A percentile compares a stretch with the other conserved stretches of the same genome.
These are phyloP conservation scores for Callaeas wilsoni DNA, from an alignment of 2,113 vertebrate genomes.

Conservation along the genomic window DNA sequence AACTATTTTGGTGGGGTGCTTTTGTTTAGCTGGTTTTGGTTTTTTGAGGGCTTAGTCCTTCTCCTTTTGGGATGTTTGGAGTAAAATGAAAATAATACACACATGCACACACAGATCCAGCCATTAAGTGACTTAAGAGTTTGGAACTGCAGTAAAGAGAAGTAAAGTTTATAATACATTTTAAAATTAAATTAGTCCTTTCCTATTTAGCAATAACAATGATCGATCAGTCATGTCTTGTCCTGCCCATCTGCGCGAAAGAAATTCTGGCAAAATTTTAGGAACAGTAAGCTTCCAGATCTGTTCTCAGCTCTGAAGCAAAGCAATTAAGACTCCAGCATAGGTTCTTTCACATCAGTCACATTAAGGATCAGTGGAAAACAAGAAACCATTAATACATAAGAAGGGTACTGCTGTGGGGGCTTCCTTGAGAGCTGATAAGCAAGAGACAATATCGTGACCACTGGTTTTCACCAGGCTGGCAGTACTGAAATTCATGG, in stretches of 20 bases:
- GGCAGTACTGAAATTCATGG: not conserved
- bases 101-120: accelerated
- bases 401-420: not conserved
- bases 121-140: not conserved
- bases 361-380: not conserved
- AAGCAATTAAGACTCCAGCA: not conserved
- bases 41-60: not conserved
- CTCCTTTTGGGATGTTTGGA: not conserved
- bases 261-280: not conserved
- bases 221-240: not conserved
- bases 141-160: not conserved
- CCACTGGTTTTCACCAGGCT: not conserved
- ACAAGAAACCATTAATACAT: not conserved
- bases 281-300: not conserved
- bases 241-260: not conserved
- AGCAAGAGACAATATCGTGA: not conserved
- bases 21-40: not conserved
- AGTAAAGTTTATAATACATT: not conserved
- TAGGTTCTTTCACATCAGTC: not conserved
- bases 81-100: not conserved
- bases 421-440: not conserved
- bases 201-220: not conserved
- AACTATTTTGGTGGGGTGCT: not conserved
- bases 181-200: not conserved
- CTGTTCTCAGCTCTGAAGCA: not conserved